Percentiles rank a stretch among this genome's conserved stretches.
Evolutionary conservation across 2,113 vertebrate species (phyloP).

Genomic region (Mustela nigripes): DNA sequence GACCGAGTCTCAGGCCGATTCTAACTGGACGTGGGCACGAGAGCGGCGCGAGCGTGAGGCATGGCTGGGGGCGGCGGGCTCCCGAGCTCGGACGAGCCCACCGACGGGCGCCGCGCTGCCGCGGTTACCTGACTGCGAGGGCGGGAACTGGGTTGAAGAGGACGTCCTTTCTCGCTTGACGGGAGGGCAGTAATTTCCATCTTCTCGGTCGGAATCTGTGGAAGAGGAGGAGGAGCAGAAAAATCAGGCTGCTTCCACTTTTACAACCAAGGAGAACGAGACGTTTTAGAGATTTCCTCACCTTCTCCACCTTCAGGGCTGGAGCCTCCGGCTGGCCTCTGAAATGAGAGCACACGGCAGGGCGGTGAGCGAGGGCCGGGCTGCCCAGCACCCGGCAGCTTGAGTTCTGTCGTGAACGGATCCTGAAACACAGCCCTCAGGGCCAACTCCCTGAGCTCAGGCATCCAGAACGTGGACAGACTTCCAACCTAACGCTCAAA

Average conservation of each 20-base stretch:
- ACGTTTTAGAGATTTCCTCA: slow-evolving; percentile 79
- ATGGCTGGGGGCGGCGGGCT: too few relatives aligned
- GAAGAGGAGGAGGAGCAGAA: not conserved
- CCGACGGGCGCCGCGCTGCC: not conserved
- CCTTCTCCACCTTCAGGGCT: slow-evolving; percentile 98
- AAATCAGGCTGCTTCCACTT: not conserved
- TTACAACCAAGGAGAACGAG: not conserved
- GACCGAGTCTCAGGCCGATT: not conserved
- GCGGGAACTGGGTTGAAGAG: slow-evolving; percentile 95
- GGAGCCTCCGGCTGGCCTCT: slow-evolving; percentile 96
- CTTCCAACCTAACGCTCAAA: not conserved
- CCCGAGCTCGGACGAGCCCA: rapidly evolving
- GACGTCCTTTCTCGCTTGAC: slow-evolving; percentile 97
- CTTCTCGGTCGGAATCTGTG: slow-evolving; percentile 97
- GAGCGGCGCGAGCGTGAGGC: rapidly evolving
- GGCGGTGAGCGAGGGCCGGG: not conserved
- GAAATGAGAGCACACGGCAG: slow-evolving; percentile 83
- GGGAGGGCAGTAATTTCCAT: slow-evolving; percentile 95
- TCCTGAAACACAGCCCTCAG: not conserved
- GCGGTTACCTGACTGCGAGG: slow-evolving; percentile 95
- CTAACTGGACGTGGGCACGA: not conserved
- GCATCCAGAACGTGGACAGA: not conserved
- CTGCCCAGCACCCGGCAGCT: not conserved
- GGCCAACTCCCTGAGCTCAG: not conserved
- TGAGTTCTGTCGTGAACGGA: not conserved